These are phyloP conservation scores for Flexamia atlantica DNA, from an alignment of 2,888 invertebrate species.

Conservation along the genomic window DNA sequence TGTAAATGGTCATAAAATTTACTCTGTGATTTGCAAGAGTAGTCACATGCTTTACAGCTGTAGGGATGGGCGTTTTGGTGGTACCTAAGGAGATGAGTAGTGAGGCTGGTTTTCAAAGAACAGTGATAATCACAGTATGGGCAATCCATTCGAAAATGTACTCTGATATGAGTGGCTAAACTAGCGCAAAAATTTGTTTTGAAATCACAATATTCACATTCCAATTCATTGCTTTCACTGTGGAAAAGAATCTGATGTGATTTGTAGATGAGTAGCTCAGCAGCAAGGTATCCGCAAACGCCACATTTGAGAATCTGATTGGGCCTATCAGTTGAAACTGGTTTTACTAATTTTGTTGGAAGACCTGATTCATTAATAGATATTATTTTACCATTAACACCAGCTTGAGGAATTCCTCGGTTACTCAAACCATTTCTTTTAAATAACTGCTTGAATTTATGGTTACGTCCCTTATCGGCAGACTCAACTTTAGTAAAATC, in stretches of 20 bases:
- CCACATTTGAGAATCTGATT: neutral
- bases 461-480: neutral
- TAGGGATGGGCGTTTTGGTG: neutral
- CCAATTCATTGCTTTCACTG: slow-evolving; percentile 3
- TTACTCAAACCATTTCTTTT: neutral
- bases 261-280: slow-evolving; percentile 9
- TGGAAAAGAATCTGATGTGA: slow-evolving; percentile 20
- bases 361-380: neutral
- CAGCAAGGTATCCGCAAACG: neutral
- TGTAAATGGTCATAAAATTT: slow-evolving; percentile 13
- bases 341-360: neutral
- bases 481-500: neutral
- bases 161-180: slow-evolving; percentile 30
- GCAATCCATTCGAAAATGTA: slow-evolving; percentile 22
- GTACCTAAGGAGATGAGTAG: neutral
- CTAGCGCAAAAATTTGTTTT: neutral
- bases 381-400: too few relatives aligned
- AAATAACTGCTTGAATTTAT: neutral
- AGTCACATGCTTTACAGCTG: neutral
- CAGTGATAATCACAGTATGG: slow-evolving; percentile 29
- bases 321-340: too few relatives aligned
- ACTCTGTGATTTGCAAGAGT: neutral
- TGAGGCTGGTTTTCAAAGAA: neutral
- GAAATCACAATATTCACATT: slow-evolving; percentile 30
- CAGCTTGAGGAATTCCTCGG: neutral